phyloP scores from a whole-genome alignment of 2,113 vertebrate species.

The Callipepla squamata region DNA sequence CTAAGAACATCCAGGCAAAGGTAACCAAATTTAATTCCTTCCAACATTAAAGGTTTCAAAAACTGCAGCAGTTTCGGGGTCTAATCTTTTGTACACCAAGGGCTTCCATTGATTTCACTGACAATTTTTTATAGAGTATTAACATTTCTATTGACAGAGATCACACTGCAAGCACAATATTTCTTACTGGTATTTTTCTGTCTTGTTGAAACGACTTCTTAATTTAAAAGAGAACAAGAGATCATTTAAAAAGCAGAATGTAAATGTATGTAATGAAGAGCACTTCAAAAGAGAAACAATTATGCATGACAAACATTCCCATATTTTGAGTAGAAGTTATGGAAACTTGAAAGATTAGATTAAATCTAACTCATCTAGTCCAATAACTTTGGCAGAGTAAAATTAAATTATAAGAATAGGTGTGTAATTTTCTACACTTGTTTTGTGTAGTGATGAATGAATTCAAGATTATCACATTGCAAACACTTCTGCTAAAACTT shows the following conservation, averaged over 20 bases:
- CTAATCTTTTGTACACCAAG: neutral
- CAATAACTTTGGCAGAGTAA: neutral
- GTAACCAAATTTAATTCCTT: neutral
- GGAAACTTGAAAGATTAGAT: constrained; percentile 5
- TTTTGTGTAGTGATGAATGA: neutral
- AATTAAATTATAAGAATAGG: neutral
- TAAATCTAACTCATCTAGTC: constrained; percentile 28
- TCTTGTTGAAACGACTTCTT: neutral
- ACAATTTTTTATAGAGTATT: neutral
- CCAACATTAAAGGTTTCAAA: neutral
- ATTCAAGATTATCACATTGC: neutral
- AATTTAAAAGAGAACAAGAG: neutral
- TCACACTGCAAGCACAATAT: neutral
- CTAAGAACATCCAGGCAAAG: neutral
- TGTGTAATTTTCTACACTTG: neutral
- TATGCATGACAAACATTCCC: neutral
- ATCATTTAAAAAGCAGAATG: neutral
- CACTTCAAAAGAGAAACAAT: constrained; percentile 24
- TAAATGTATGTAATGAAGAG: neutral
- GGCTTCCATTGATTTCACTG: neutral
- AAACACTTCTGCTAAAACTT: constrained; percentile 1
- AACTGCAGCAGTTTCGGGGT: neutral
- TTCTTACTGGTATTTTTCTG: neutral
- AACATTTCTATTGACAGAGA: neutral
- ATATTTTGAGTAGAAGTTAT: neutral